Evolutionary conservation across 1,140 invertebrate genomes (phyloP), one percentile per base, ranked within the genome.

Genomic region (Kradibia gibbosae): DNA sequence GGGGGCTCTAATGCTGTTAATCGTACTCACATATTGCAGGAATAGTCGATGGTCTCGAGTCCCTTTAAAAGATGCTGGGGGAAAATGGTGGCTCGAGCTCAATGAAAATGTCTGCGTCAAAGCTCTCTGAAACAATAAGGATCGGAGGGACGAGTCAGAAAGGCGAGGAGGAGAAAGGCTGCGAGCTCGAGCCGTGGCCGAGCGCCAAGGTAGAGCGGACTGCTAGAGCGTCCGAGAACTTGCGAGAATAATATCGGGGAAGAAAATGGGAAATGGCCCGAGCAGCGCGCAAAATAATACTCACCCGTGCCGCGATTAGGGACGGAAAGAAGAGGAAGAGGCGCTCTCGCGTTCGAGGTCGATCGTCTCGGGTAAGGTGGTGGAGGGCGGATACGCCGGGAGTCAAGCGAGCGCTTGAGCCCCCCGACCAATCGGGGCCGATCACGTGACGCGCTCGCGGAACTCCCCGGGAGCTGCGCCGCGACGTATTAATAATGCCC

Each of bases 261-360:
- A 78, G 22, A 74, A 73, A 60, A 17, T 4, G 25, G 25, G 31
- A 25, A 15, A 15, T 42, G 55, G 3, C 15, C 60, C 28, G 65
- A 80, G 34, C 39, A 20, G 53, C 5, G 55, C n/a, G 17, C 3
- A 67, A 72, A 77, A 48, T 39, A 73, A 42, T 77, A 86, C 88
- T 86, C 87, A 90, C 89, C 87, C 85, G 86, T 86, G 84, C 88
- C 86, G 86, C 85, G 83, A 83, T 60, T 87, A 84, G 86, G 86
- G 86, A 89, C 88, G 86, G 88, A 90, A 90, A 90, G 89, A 85
- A 87, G 86, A 78, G 53, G 75, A 82, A 83, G 70, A 71, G 50
- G 72, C 2, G 28, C 25, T 3, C 42, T 15, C n/a, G 48, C 28
- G 8, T 22, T 67, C 60, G 31, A 50, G 22, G 67, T 50, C 53